These are phyloP conservation scores for Bufo bufo DNA, from an alignment of 2,113 vertebrate genomes.

Conservation along the genomic window DNA sequence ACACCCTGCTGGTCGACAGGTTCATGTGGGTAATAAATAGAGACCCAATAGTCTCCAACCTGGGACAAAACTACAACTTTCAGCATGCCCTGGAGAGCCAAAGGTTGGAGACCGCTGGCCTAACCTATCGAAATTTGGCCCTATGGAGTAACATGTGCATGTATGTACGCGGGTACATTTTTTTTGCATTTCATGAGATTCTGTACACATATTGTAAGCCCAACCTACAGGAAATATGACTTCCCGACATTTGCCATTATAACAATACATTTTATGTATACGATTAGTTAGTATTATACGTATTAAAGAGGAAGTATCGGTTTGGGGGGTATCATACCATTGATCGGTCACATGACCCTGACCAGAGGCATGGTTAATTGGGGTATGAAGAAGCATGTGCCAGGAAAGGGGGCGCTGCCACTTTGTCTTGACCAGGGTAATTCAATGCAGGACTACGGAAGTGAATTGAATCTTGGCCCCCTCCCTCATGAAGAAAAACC, in stretches of 20 bases:
- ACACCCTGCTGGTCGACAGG: not conserved
- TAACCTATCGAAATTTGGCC: conserved; percentile 21
- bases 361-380: not conserved
- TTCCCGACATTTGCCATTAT: not conserved
- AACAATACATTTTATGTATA: conserved; percentile 20
- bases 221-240: not conserved
- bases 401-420: not conserved
- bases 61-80: not conserved
- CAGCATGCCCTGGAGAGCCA: not conserved
- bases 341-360: too few relatives aligned
- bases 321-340: not conserved
- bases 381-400: not conserved
- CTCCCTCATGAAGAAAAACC: too few relatives aligned
- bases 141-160: not conserved
- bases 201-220: conserved; percentile 4
- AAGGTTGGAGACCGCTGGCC: not conserved
- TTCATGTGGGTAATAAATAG: not conserved
- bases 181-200: conserved; percentile 15
- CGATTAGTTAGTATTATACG: not conserved
- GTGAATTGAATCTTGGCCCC: too few relatives aligned
- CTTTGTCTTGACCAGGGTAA: not conserved
- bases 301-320: conserved; percentile 45
- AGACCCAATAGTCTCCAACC: not conserved
- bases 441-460: not conserved
- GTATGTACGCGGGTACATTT: conserved; percentile 25